Conservation (phyloP, 2,888 invertebrate genomes). For the Liposcelis brunnea region DNA sequence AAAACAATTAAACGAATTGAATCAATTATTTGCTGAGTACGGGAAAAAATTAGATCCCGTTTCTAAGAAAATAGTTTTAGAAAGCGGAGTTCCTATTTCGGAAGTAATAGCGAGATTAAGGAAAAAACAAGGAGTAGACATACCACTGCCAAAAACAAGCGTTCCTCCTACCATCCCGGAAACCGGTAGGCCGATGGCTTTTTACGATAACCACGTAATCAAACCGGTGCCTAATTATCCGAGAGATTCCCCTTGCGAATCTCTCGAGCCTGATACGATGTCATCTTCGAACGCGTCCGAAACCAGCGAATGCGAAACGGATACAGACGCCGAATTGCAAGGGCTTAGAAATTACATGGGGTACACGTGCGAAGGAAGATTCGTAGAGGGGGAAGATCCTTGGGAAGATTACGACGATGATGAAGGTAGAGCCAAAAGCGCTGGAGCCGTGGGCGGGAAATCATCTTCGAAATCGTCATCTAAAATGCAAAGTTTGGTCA, state of each 20-base stretch:
- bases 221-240: neutral
- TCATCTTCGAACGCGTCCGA: constrained; percentile 2
- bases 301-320: constrained; percentile 6
- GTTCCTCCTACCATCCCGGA: no score
- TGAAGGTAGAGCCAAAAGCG: constrained; percentile 3
- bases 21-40: constrained; percentile 3
- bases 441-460: constrained; percentile 1
- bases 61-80: neutral
- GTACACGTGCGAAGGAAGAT: neutral
- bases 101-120: neutral
- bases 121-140: no score
- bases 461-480: neutral
- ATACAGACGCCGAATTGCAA: neutral
- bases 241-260: constrained; percentile 2
- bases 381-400: constrained; percentile 1
- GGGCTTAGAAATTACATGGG: neutral
- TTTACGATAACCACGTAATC: neutral
- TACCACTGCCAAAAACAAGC: no score
- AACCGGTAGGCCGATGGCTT: neutral
- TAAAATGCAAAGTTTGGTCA: neutral
- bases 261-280: constrained; percentile 5
- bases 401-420: constrained; percentile 7
- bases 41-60: constrained; percentile 4
- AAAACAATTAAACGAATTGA: constrained; percentile 1
- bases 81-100: constrained; percentile 2